Evolutionary conservation across 2,113 vertebrate species (phyloP).

Genomic region (Pitta sordida): DNA sequence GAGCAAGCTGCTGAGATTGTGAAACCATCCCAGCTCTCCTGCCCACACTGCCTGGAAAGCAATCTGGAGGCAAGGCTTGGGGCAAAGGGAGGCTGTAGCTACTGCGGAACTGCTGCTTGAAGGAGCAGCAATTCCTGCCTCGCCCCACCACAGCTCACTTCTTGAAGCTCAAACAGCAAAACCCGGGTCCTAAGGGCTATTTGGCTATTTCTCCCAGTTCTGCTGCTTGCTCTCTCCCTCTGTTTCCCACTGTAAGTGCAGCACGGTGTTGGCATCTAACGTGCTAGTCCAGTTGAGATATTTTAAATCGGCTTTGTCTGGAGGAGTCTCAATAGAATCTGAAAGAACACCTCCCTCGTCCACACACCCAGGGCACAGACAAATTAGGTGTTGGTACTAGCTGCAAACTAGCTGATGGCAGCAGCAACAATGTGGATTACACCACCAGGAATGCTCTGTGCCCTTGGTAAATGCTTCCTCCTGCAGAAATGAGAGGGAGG

Average conservation of each 20-base stretch:
- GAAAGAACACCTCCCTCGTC: not conserved
- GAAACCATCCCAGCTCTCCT: not conserved
- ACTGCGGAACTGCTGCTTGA: fast-evolving
- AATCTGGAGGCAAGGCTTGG: fast-evolving
- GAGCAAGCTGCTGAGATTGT: not conserved
- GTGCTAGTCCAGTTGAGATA: not conserved
- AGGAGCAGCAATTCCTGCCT: not conserved
- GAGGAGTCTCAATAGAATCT: not conserved
- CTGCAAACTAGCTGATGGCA: not conserved
- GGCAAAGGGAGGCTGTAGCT: not conserved
- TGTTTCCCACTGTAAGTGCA: not conserved
- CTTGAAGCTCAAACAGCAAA: not conserved
- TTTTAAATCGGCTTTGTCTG: not conserved
- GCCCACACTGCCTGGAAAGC: not conserved
- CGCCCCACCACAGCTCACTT: not conserved
- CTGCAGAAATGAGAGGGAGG: not conserved
- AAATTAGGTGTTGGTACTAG: not conserved
- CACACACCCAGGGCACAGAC: not conserved
- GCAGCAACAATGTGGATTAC: not conserved
- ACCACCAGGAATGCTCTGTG: not conserved
- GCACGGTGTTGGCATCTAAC: not conserved
- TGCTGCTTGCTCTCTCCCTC: not conserved
- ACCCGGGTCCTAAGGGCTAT: not conserved
- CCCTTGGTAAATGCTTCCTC: not conserved
- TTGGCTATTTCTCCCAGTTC: not conserved